Base-by-base conservation (phyloP, 2,797 vertebrate species). In the Xenentodon cancila region DNA sequence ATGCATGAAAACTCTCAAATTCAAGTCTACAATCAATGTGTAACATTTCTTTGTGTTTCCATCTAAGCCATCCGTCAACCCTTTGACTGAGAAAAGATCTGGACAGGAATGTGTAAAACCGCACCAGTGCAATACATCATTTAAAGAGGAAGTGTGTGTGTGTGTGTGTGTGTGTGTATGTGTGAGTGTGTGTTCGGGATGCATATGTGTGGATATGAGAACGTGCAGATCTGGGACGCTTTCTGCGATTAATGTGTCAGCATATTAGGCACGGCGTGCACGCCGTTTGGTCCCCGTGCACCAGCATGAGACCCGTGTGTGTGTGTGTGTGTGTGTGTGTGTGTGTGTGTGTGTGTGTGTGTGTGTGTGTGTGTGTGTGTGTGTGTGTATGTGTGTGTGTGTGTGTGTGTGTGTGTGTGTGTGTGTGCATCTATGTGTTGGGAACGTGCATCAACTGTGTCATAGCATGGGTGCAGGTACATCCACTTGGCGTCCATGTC, bases 401-500 rank as follows among this genome's bases (percentile, higher is more conserved):
- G 20, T 54, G 20, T 20, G 16, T 40, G 20, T 54, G 20, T 20
- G 16, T 40, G 20, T 54, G 16, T 51, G 19, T 62, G 42, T 50
- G 45, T 56, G 43, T 34, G 54, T 56, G 68, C 64, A 45, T 74
- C 50, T 27, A 78, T 56, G 64, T 59, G 70, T 69, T 6, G n/a
- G 19, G 52, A 71, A 21, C 8, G 56, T 76, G 74, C 12, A 12
- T 20, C 68, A 25, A 7, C 66, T 19, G 58, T 55, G 68, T 71
- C 7, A 20, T 48, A 40, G 76, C 73, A 62, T 73, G 86, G 80
- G 83, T 79, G 87, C 87, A 90, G 88, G 88, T 91, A 85, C 86
- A 88, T 81, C 71, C 67, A 82, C 82, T 85, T 75, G 77, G 78
- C 79, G 49, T 87, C 81, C 49, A 53, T 79, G 74, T 90, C 71